Conservation (phyloP, 2,888 invertebrate genomes). For the Synergus japonicus region DNA sequence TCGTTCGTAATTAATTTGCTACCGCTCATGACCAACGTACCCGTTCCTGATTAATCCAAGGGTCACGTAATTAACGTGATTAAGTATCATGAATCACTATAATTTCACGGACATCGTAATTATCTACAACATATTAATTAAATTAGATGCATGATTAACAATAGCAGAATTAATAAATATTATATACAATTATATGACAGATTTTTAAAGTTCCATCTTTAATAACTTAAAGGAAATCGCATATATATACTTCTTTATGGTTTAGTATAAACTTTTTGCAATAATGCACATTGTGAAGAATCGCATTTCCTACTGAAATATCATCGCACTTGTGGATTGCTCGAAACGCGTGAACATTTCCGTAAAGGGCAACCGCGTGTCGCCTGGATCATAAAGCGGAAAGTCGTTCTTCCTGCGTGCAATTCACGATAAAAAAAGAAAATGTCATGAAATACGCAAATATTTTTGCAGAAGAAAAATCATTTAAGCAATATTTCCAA, state of each 20-base stretch:
- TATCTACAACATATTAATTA: slow-evolving; percentile 7
- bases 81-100: slow-evolving; percentile 28
- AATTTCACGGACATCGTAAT: slow-evolving; percentile 21
- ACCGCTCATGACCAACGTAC: slow-evolving; percentile 25
- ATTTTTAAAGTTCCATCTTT: no score
- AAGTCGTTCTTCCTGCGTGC: slow-evolving; percentile 19
- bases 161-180: background rate
- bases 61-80: slow-evolving; percentile 28
- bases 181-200: background rate
- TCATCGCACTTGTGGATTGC: slow-evolving; percentile 48
- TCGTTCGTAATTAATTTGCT: slow-evolving; percentile 38
- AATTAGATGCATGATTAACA: background rate
- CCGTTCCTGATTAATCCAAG: slow-evolving; percentile 32
- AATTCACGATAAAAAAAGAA: background rate
- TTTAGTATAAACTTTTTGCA: background rate
- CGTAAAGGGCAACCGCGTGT: slow-evolving; percentile 30
- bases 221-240: background rate
- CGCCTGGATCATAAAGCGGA: slow-evolving; percentile 10
- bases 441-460: no score
- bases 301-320: slow-evolving; percentile 57
- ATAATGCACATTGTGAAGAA: slow-evolving; percentile 45
- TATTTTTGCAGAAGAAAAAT: no score
- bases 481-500: no score
- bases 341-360: slow-evolving; percentile 35
- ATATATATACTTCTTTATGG: background rate